Conservation (phyloP, 2,113 vertebrate species). For the Aix galericulata region DNA sequence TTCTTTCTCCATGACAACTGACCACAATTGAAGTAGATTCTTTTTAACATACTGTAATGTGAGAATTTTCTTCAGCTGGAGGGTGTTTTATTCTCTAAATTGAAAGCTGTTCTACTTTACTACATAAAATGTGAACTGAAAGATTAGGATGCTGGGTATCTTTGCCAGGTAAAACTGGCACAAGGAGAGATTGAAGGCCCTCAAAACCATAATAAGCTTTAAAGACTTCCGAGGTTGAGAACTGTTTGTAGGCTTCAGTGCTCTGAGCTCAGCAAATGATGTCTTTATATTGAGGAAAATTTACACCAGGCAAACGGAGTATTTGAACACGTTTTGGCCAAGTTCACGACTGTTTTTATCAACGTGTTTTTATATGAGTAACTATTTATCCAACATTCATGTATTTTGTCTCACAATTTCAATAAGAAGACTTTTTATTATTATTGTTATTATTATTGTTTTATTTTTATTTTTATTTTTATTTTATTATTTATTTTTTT, state of each 20-base stretch:
- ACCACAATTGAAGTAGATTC: conserved; percentile 82
- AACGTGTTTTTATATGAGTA: background rate
- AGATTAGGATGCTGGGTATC: background rate
- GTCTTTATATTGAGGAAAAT: background rate
- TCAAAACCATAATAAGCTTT: background rate
- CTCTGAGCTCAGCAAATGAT: background rate
- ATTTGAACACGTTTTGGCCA: background rate
- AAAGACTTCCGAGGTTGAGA: background rate
- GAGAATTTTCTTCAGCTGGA: conserved; percentile 84
- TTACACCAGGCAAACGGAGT: background rate
- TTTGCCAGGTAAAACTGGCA: conserved; percentile 49
- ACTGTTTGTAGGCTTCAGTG: background rate
- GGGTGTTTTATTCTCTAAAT: conserved; percentile 81
- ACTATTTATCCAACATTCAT: background rate
- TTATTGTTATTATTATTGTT: background rate
- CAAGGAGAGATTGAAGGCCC: background rate
- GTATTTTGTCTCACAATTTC: background rate
- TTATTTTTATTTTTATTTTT: background rate
- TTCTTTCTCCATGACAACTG: conserved; percentile 75
- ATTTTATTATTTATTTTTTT: too few species aligned
- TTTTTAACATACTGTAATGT: conserved; percentile 80
- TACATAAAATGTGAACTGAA: conserved; percentile 13
- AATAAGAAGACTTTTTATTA: background rate
- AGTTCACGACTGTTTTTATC: background rate
- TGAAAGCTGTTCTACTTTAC: conserved; percentile 75